Conservation (phyloP, 2,888 invertebrate species). For the Apotomis capreana region DNA sequence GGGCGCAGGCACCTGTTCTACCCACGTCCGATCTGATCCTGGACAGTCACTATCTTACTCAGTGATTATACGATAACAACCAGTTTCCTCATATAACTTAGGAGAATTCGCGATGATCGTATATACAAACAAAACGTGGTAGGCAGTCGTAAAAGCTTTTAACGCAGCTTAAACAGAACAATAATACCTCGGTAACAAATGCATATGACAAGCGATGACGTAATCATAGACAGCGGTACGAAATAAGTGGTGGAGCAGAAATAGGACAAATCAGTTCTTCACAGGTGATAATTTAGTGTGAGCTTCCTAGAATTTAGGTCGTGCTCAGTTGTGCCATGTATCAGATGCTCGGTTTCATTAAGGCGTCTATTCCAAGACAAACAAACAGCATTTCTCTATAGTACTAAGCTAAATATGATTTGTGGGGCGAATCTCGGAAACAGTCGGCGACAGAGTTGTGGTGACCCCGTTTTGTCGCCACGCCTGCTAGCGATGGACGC, state of each 20-base stretch:
- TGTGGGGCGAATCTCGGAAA: slow-evolving; percentile 70
- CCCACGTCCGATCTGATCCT: slow-evolving; percentile 60
- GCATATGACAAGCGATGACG: slow-evolving; percentile 27
- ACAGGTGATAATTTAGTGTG: slow-evolving; percentile 26
- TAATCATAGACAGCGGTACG: slow-evolving; percentile 2
- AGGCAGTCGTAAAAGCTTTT: slow-evolving; percentile 24
- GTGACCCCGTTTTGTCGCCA: slow-evolving; percentile 43
- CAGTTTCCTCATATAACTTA: slow-evolving; percentile 4
- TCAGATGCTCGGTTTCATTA: slow-evolving; percentile 67
- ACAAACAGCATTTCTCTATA: slow-evolving; percentile 66
- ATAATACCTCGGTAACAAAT: slow-evolving; percentile 10
- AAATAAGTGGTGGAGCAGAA: slow-evolving; percentile 15
- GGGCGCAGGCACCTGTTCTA: slow-evolving; percentile 71
- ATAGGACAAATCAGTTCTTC: slow-evolving; percentile 29
- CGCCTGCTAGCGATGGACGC: slow-evolving; percentile 25
- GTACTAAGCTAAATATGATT: slow-evolving; percentile 75
- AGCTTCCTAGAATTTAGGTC: slow-evolving; percentile 58
- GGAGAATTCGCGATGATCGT: background rate
- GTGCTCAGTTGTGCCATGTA: slow-evolving; percentile 56
- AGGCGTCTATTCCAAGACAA: slow-evolving; percentile 70
- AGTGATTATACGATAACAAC: slow-evolving; percentile 24
- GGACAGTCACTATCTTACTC: slow-evolving; percentile 40
- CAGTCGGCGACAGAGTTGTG: slow-evolving; percentile 61
- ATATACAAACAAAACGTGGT: background rate
- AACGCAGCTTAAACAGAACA: slow-evolving; percentile 25